Percentiles rank a stretch among this genome's conserved stretches.
Evolutionary conservation across 2,888 invertebrate species (phyloP).

Genomic region (Acrobasis consociella): DNA sequence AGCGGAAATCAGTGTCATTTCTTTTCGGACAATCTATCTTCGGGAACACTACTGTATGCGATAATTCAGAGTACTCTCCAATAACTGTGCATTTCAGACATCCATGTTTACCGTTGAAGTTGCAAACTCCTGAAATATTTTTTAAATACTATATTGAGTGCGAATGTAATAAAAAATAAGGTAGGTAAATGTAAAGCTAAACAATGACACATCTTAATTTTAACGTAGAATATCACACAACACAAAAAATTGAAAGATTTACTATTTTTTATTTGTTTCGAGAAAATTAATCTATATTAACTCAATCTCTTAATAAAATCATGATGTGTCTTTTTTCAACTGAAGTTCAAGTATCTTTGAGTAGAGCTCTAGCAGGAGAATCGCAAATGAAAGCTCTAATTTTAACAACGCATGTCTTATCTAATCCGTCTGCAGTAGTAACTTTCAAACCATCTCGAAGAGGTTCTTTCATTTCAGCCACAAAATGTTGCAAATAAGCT

Average conservation of each 20-base stretch:
- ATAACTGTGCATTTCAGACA: constrained; percentile 32
- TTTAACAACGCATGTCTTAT: background rate
- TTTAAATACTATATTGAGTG: background rate
- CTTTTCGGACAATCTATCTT: constrained; percentile 19
- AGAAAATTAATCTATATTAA: constrained; percentile 5
- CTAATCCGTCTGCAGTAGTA: background rate
- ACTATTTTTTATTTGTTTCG: background rate
- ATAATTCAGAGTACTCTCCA: constrained; percentile 33
- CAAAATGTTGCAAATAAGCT: background rate
- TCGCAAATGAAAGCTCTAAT: constrained; percentile 27
- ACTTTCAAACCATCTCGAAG: too few relatives aligned
- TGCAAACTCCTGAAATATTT: constrained; percentile 28
- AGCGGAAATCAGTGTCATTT: constrained; percentile 34
- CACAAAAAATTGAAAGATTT: too few relatives aligned
- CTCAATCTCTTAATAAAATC: background rate
- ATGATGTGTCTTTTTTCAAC: constrained; percentile 1
- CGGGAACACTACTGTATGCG: constrained; percentile 29
- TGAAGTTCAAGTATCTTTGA: too few relatives aligned
- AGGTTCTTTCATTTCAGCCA: background rate
- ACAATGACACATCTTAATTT: too few relatives aligned
- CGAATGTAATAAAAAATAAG: too few relatives aligned
- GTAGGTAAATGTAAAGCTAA: too few relatives aligned
- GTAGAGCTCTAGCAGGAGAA: constrained; percentile 21
- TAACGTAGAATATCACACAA: too few relatives aligned
- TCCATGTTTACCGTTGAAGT: constrained; percentile 33